Base-by-base conservation (phyloP, 2,888 invertebrate genomes). In the Philereme vetulata region DNA sequence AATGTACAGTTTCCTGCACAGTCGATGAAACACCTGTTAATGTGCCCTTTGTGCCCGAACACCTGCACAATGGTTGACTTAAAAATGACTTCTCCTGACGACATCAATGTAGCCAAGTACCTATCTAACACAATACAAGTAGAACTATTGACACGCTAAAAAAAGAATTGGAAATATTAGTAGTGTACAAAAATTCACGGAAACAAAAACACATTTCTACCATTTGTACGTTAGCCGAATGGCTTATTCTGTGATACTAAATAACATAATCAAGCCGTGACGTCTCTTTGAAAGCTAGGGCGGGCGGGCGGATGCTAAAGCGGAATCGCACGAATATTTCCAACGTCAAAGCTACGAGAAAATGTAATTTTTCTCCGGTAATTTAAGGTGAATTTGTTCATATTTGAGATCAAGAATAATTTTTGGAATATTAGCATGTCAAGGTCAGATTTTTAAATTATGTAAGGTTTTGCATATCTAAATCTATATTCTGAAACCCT, bases 181-280 rank as follows among this genome's bases (percentile, higher is more conserved):
- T n/a, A 21, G 21, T 21, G 10, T 42, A 40, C 33, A 34, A 34
- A 21, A 43, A 54, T 9, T 46, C 38, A 47, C 40, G 10, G 42
- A 10, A 47, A 33, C 42, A 8, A 33, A 55, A 46, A 54, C 11
- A 34, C 33, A 47, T 46, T 54, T 54, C 21, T 6, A 11, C 33
- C 54, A 45, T 52, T 45, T 44, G 4, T 34, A 47, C 32, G 53
- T 47, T 40, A 54, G 9, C 42, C 11, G 34, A 47, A 53, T 53
- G 46, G 46, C 40, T 40, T 53, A 46, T 47, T 34, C 40, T 32
- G 34, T 8, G 34, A 52, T 42, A 32, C 47, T 54, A 11, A 49
- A 49, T 49, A 55, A 49, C 8, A 43, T 32, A 44, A 55, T 55
- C 11, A 49, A 35, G 35, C 40, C 43, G 32, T 55, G 49, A 49